A percentile compares a stretch with the other conserved stretches of the same genome.
Evolutionary conservation across 2,888 invertebrate species (phyloP).

Genomic region (Cyaniris semiargus): DNA sequence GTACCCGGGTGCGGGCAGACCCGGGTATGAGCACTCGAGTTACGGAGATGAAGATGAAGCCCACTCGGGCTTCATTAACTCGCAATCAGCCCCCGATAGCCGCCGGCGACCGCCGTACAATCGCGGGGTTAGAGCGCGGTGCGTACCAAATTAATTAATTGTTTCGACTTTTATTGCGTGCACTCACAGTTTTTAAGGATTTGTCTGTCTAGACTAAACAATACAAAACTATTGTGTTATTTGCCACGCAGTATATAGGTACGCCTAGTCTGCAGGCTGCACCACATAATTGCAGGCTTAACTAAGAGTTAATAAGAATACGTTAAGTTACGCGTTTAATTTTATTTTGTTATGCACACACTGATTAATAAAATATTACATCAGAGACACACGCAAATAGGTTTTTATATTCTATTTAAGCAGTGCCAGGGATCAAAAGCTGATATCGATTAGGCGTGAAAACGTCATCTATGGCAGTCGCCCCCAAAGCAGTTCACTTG

Average conservation of each 20-base stretch:
- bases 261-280: background rate
- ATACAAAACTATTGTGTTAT: background rate
- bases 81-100: background rate
- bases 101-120: background rate
- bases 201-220: background rate
- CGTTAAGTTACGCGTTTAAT: background rate
- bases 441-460: background rate
- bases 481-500: background rate
- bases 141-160: conserved; percentile 6
- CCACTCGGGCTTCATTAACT: conserved; percentile 17
- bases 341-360: background rate
- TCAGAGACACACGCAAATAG: background rate
- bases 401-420: background rate
- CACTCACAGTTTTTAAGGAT: background rate
- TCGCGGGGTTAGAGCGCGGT: background rate
- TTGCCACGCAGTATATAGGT: background rate
- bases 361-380: background rate
- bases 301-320: background rate
- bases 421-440: background rate
- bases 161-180: background rate
- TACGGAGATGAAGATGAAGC: too few relatives aligned
- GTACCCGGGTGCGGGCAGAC: background rate
- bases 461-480: background rate
- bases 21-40: background rate
- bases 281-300: background rate